A percentile compares a stretch with the other conserved stretches of the same genome.
These are phyloP conservation scores for Gallinago jamesoni DNA, from an alignment of 2,113 vertebrate genomes.

Conservation along the genomic window DNA sequence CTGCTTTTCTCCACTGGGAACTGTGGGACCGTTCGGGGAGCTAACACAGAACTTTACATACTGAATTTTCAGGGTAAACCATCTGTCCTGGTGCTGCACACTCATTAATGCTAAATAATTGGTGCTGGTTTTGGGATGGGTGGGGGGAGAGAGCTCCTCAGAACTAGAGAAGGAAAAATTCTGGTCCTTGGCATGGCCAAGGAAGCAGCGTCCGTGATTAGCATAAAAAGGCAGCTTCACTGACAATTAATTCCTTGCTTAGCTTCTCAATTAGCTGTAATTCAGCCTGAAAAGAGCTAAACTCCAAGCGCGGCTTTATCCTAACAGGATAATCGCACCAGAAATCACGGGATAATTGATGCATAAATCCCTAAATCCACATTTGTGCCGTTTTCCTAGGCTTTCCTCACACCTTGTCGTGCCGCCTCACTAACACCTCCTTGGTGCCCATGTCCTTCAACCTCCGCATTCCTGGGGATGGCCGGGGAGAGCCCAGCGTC, in stretches of 20 bases:
- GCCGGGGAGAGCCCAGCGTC: conserved; percentile 70
- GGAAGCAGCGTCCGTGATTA: background rate
- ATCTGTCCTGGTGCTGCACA: background rate
- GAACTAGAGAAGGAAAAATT: background rate
- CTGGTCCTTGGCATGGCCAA: background rate
- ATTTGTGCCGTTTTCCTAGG: conserved; percentile 64
- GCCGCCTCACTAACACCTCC: conserved; percentile 82
- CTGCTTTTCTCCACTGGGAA: background rate
- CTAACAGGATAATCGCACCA: background rate
- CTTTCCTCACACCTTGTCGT: conserved; percentile 79
- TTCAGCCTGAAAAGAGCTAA: background rate
- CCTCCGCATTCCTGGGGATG: conserved; percentile 81
- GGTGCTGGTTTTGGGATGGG: background rate
- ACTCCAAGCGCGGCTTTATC: background rate
- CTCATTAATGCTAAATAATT: background rate
- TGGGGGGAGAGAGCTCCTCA: background rate
- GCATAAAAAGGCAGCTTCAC: background rate
- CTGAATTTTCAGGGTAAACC: background rate
- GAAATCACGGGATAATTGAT: background rate
- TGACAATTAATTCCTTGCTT: rapidly evolving
- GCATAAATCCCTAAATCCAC: background rate
- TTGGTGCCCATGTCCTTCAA: conserved; percentile 82
- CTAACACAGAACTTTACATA: background rate
- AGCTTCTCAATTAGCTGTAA: background rate
- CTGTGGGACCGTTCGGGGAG: background rate